Evolutionary conservation across 2,113 vertebrate genomes (phyloP).

Genomic region (Platysternon megacephalum): DNA sequence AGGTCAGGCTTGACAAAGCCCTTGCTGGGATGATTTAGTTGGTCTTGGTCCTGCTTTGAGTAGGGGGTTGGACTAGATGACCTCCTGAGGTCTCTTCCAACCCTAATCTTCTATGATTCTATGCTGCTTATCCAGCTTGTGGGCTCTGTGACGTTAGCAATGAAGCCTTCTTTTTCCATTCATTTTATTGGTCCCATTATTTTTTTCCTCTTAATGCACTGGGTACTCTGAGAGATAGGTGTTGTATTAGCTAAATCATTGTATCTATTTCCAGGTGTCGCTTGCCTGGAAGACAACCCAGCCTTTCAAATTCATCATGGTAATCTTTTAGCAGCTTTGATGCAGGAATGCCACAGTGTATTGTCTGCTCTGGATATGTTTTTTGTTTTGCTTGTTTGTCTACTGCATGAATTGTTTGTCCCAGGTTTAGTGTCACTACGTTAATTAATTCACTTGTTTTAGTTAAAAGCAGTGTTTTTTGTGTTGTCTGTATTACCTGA

Average conservation of each 20-base stretch:
- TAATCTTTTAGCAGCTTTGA: constrained; percentile 24
- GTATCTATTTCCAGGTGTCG: constrained; percentile 40
- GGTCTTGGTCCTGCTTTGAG: no score
- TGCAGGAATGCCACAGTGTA: not conserved
- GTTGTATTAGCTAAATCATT: not conserved
- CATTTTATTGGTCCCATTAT: not conserved
- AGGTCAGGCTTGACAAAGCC: no score
- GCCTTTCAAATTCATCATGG: not conserved
- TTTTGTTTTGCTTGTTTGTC: not conserved
- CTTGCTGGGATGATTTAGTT: no score
- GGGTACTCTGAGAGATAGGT: not conserved
- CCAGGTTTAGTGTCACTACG: not conserved
- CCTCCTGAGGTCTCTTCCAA: no score
- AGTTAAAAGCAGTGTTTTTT: not conserved
- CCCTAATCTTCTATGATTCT: no score
- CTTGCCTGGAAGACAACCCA: constrained; percentile 21
- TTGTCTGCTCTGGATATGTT: not conserved
- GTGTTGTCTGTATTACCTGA: not conserved
- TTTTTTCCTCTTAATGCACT: not conserved
- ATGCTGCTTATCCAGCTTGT: not conserved
- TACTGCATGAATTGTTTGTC: not conserved
- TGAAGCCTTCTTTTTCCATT: not conserved
- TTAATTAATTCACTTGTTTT: not conserved
- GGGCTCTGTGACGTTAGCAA: not conserved
- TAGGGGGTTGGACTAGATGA: no score